Percentiles rank a stretch among this genome's conserved stretches.
Conservation (phyloP, 2,797 vertebrate species). For the Gambelia wislizenii region DNA sequence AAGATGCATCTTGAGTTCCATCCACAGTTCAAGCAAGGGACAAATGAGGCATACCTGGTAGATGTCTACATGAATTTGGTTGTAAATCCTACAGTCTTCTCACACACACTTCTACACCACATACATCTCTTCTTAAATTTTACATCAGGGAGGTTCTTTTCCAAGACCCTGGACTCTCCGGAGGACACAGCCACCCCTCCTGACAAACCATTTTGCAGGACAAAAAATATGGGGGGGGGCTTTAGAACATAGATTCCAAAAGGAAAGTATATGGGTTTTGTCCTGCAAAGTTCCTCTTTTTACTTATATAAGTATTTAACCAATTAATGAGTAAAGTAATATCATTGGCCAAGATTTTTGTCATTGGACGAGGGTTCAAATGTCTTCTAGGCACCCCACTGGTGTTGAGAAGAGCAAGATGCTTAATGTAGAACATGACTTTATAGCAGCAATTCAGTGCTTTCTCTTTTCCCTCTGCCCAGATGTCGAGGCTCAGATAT, state of each 20-base stretch:
- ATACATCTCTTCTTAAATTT: too few species aligned
- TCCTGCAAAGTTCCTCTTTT: neutral
- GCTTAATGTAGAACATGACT: neutral
- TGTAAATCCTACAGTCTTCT: neutral
- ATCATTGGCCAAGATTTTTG: neutral
- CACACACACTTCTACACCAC: too few species aligned
- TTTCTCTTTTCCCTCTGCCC: neutral
- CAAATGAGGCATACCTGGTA: neutral
- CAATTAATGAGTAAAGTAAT: neutral
- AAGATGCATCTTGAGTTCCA: too few species aligned
- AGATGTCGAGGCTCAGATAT: neutral
- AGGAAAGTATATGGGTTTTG: neutral
- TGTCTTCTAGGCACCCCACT: neutral
- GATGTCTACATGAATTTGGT: neutral
- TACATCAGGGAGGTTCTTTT: too few species aligned
- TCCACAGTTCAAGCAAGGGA: neutral
- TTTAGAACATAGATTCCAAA: neutral
- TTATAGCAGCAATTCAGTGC: accelerated
- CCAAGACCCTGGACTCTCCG: too few species aligned
- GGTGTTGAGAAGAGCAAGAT: neutral
- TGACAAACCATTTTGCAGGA: too few species aligned
- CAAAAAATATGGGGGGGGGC: too few species aligned
- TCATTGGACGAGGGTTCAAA: neutral
- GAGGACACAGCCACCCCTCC: too few species aligned
- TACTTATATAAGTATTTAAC: too few species aligned